Conservation (phyloP, 2,888 invertebrate genomes). For the Drosophila paranaensis region DNA sequence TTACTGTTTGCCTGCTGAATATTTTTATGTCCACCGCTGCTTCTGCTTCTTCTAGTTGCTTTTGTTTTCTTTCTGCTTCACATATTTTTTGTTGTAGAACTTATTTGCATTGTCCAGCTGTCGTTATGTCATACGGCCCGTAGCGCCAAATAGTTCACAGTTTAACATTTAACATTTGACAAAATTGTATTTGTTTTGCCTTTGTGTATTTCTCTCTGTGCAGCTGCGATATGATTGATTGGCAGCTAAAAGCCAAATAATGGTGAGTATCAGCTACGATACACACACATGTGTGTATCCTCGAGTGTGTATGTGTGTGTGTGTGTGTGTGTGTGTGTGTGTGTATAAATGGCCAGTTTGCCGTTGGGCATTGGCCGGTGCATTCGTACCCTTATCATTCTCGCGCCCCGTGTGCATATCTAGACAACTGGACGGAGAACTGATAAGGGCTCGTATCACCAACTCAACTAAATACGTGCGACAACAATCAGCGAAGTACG, state of each 20-base stretch:
- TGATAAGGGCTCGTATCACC: slow-evolving; percentile 96
- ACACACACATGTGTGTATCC: slow-evolving; percentile 3
- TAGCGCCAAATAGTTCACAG: slow-evolving; percentile 30
- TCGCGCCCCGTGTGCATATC: slow-evolving; percentile 92
- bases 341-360: slow-evolving; percentile 37
- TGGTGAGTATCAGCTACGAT: slow-evolving; percentile 51
- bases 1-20: slow-evolving; percentile 61
- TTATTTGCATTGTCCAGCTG: slow-evolving; percentile 52
- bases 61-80: slow-evolving; percentile 11
- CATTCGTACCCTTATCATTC: slow-evolving; percentile 96
- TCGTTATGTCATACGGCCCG: slow-evolving; percentile 35
- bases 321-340: slow-evolving; percentile 13
- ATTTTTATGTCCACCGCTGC: slow-evolving; percentile 42
- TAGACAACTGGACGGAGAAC: slow-evolving; percentile 98
- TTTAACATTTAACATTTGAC: slow-evolving; percentile 53
- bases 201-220: slow-evolving; percentile 9
- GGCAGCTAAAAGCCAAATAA: slow-evolving; percentile 58
- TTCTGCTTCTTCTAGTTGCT: slow-evolving; percentile 7
- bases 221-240: slow-evolving; percentile 66
- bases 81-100: not conserved
- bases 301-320: slow-evolving; percentile 8
- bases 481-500: not conserved
- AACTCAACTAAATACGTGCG: slow-evolving; percentile 68
- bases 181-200: slow-evolving; percentile 9
- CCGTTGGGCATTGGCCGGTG: slow-evolving; percentile 78